Base-by-base conservation (phyloP, 30 jellyfish, hydroid and myxozoan species). In the Catostylus mosaicus region DNA sequence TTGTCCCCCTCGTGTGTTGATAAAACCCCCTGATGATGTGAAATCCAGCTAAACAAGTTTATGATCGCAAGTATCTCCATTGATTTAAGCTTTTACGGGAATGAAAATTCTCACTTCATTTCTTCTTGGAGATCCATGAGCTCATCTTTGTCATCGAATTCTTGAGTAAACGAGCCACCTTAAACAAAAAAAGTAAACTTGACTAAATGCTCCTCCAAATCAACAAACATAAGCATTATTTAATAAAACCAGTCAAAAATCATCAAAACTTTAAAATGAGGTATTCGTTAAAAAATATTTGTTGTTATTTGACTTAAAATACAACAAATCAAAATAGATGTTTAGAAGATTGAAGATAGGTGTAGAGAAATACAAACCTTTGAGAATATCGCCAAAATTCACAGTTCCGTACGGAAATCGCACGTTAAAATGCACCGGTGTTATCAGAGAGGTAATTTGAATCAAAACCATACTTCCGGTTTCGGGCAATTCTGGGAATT, bases 361-460 rank as follows among this genome's bases (percentile, higher is more conserved):
- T 2, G 73, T 29, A 61, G 5, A 12, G 18, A 3, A 61, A 19
- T 32, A 3, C 57, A 7, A 5, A 68, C 80, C 80, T 68, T 70
- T 48, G 16, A 80, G 64, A 2, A 88, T 70, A 38, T 61, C 83
- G 11, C 54, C 88, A 46, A 88, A 33, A 30, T 91, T 75, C 23
- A 26, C 34, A 1, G 82, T 40, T 11, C 99, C 99, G 33, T 73
- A 87, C 12, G 99, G 99, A 45, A 94, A 94, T 11, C 92, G 79
- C 72, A 94, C 89, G 86, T 94, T 82, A 50, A 94, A 94, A 43
- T 87, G 97, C 12, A 97, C 77, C 22, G 96, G 96, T n/a, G 90
- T 65, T 12, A 94, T 67, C 8, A 83, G 23, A 7, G 94, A 65
- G 19, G 97, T 87, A 8, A 94, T 96, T 31, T 96, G 86, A 69